Evolutionary conservation across 2,888 invertebrate genomes (phyloP).

Genomic region (Tipula confusa): DNA sequence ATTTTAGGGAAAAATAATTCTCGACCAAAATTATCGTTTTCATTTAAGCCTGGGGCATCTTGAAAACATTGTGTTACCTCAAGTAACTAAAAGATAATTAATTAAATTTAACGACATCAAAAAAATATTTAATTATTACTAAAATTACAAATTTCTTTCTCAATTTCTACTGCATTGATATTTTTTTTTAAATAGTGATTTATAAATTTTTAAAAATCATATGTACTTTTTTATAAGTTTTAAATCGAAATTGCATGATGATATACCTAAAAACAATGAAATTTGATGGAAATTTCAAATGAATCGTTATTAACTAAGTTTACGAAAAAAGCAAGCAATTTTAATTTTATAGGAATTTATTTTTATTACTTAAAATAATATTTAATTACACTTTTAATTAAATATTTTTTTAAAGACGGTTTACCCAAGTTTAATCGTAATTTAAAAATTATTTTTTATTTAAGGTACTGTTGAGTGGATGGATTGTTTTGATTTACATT

Average conservation of each 20-base stretch:
- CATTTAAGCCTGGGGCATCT: slow-evolving; percentile 71
- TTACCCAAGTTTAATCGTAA: background rate
- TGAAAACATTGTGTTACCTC: slow-evolving; percentile 49
- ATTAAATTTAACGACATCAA: background rate
- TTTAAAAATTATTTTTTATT: background rate
- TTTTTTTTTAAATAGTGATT: slow-evolving; percentile 8
- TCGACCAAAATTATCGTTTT: slow-evolving; percentile 90
- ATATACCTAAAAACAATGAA: background rate
- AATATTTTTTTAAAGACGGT: background rate
- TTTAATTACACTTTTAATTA: background rate
- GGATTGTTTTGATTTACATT: too few relatives aligned
- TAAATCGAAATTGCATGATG: background rate
- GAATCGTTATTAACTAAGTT: background rate
- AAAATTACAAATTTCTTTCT: background rate
- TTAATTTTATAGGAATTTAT: background rate
- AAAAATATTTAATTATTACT: background rate
- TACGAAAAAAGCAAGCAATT: background rate
- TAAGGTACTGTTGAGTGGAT: too few relatives aligned
- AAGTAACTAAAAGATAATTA: background rate
- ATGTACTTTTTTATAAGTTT: background rate
- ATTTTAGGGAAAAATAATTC: slow-evolving; percentile 97
- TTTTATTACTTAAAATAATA: background rate
- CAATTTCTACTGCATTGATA: background rate
- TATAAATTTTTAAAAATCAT: background rate
- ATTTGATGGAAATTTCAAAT: background rate